Percentiles rank a stretch among this genome's conserved stretches.
These are phyloP conservation scores for Druceiella hillmani DNA, from an alignment of 2,888 invertebrate species.

Conservation along the genomic window DNA sequence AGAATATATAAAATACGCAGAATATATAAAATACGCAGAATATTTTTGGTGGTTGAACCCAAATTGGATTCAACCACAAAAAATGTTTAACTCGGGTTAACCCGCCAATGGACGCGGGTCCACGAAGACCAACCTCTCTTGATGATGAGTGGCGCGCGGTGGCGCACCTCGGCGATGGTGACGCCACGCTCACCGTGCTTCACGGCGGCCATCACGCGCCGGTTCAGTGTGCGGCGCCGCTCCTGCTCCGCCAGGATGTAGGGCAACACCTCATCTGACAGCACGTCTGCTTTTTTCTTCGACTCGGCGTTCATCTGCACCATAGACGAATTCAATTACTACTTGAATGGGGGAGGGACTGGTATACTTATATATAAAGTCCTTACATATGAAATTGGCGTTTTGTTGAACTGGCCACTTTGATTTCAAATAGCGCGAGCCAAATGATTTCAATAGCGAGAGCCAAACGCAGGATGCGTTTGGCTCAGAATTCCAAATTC, in stretches of 20 bases:
- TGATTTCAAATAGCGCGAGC: no score
- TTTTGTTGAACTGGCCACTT: no score
- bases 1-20: not conserved
- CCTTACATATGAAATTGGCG: no score
- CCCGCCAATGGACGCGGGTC: not conserved
- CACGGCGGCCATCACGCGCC: conserved; percentile 42
- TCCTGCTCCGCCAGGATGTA: conserved; percentile 47
- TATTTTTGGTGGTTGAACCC: no score
- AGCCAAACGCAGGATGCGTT: no score
- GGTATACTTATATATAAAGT: no score
- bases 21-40: no score
- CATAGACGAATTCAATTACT: no score
- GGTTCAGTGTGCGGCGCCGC: conserved; percentile 37
- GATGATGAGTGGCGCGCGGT: conserved; percentile 40
- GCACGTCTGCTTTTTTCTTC: conserved; percentile 44
- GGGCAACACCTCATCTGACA: conserved; percentile 42
- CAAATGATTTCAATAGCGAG: no score
- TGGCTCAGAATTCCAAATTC: no score
- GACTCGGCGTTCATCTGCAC: conserved; percentile 48
- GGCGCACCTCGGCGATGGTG: conserved; percentile 42
- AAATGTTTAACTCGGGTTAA: not conserved
- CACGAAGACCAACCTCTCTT: conserved; percentile 32
- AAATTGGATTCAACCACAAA: no score
- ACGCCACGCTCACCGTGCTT: conserved; percentile 47
- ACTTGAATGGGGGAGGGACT: no score